phyloP scores from a whole-genome alignment of 2,888 invertebrate genomes.

The Nematopogon swammerdamellus region DNA sequence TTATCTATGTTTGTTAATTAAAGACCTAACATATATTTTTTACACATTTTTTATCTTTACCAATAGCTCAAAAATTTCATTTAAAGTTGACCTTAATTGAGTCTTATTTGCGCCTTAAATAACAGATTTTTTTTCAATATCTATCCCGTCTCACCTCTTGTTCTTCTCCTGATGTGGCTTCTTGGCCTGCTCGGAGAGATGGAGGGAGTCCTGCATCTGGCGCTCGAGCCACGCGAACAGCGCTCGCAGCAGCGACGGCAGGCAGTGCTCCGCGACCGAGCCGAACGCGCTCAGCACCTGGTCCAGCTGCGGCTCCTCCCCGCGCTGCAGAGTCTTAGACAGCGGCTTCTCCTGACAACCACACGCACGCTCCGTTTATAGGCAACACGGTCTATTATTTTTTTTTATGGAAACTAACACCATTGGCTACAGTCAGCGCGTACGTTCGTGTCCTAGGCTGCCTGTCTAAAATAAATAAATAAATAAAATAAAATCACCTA shows the following conservation, averaged over 20 bases:
- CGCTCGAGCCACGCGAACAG: conserved; percentile 94
- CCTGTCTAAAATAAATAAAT: too few relatives aligned
- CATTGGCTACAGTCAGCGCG: too few relatives aligned
- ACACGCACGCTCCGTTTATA: not conserved
- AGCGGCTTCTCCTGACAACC: conserved; percentile 79
- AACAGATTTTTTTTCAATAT: too few relatives aligned
- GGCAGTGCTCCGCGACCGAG: conserved; percentile 93
- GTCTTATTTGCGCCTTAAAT: too few relatives aligned
- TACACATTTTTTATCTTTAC: too few relatives aligned
- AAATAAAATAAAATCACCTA: too few relatives aligned
- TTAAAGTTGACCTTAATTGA: too few relatives aligned
- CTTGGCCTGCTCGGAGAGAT: conserved; percentile 44
- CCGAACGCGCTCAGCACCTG: conserved; percentile 90
- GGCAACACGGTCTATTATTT: not conserved
- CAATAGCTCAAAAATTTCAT: too few relatives aligned
- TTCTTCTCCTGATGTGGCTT: conserved; percentile 58
- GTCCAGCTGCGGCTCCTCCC: conserved; percentile 94
- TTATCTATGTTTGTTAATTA: too few relatives aligned
- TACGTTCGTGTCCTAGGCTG: too few relatives aligned
- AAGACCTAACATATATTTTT: too few relatives aligned
- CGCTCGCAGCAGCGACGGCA: conserved; percentile 90
- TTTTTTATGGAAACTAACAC: too few relatives aligned
- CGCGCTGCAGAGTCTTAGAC: conserved; percentile 91
- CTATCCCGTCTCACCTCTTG: conserved; percentile 47
- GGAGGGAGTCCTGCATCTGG: conserved; percentile 70